Evolutionary conservation across 2,888 invertebrate genomes (phyloP).

Genomic region (Dynastes tityus): DNA sequence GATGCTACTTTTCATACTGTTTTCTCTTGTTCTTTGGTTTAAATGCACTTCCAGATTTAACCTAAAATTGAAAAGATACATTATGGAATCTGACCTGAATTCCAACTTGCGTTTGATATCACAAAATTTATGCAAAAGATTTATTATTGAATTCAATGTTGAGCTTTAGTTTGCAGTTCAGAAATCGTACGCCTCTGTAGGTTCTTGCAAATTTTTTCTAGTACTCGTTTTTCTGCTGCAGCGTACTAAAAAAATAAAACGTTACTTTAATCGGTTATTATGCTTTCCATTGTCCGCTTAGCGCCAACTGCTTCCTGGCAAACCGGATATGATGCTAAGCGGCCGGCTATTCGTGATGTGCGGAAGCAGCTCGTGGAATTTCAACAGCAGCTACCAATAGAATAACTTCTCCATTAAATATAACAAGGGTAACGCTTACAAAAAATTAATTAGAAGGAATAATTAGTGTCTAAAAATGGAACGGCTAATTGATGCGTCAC

Average conservation of each 20-base stretch:
- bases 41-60: no score
- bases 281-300: neutral
- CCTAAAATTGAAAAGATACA: no score
- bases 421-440: neutral
- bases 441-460: neutral
- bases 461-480: slow-evolving; percentile 1
- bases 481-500: neutral
- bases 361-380: slow-evolving; percentile 7
- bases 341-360: neutral
- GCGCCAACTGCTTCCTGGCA: neutral
- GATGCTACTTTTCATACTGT: no score
- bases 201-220: no score
- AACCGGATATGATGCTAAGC: slow-evolving; percentile 31
- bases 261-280: neutral
- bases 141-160: no score
- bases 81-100: no score
- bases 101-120: no score
- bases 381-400: neutral
- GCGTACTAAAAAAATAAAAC: neutral
- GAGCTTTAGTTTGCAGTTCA: no score
- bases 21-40: no score
- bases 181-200: no score
- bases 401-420: neutral
- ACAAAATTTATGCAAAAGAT: no score
- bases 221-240: no score